Evolutionary conservation across 1,140 invertebrate species (phyloP).

Genomic region (Solen grandis): DNA sequence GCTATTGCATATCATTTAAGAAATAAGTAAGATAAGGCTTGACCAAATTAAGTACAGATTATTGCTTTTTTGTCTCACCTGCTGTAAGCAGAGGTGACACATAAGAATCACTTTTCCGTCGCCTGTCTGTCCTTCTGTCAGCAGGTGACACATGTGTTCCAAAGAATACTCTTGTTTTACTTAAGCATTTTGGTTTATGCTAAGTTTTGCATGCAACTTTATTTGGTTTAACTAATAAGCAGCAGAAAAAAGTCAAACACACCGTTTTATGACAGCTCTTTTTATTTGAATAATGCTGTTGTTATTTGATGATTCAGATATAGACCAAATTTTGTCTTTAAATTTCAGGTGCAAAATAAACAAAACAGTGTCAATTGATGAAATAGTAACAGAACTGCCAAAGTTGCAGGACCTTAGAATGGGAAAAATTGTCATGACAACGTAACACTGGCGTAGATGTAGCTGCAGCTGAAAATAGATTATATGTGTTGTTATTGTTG

Average conservation of each 20-base stretch:
- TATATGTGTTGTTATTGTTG: too few species aligned
- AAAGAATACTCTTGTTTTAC: not conserved
- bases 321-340: constrained; percentile 1
- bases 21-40: too few species aligned
- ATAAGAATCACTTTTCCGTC: too few species aligned
- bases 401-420: constrained; percentile 73
- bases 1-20: too few species aligned
- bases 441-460: not conserved
- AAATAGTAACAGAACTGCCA: constrained; percentile 71
- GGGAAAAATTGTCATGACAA: constrained; percentile 76
- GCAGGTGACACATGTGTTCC: not conserved
- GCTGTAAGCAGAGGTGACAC: too few species aligned
- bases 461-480: too few species aligned
- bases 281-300: too few species aligned
- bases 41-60: too few species aligned
- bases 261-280: too few species aligned
- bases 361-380: constrained; percentile 77
- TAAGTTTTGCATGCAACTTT: not conserved
- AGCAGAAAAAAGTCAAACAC: not conserved
- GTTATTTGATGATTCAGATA: constrained; percentile 6
- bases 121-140: too few species aligned
- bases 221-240: not conserved
- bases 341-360: constrained; percentile 78
- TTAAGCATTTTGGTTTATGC: not conserved
- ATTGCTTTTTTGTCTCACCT: too few species aligned